Percentiles rank a stretch among this genome's conserved stretches.
Conservation (phyloP, 2,888 invertebrate genomes). For the Gonocerus acuteangulatus region DNA sequence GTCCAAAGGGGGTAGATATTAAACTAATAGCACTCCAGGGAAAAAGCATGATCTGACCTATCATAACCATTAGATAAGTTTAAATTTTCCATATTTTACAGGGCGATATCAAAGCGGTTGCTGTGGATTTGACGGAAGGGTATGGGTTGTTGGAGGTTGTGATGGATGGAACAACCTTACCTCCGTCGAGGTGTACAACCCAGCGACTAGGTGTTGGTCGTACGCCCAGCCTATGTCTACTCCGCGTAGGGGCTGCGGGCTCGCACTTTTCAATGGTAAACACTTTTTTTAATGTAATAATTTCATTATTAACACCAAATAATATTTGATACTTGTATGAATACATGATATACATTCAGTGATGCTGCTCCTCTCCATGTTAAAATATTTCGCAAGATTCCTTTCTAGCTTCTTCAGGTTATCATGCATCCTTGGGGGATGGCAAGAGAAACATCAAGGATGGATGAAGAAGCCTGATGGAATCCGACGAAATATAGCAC, state of each 20-base stretch:
- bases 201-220: conserved; percentile 54
- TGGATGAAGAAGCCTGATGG: no score
- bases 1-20: no score
- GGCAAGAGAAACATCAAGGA: no score
- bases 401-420: no score
- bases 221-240: conserved; percentile 55
- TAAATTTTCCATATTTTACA: conserved; percentile 38
- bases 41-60: no score
- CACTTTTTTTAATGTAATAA: neutral
- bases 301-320: neutral
- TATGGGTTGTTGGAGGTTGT: conserved; percentile 78
- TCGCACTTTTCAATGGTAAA: conserved; percentile 57
- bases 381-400: no score
- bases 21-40: no score
- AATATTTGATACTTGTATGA: neutral
- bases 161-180: conserved; percentile 80
- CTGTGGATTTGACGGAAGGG: conserved; percentile 56
- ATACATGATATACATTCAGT: no score
- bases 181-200: conserved; percentile 61
- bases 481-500: no score
- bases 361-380: no score
- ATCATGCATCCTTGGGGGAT: no score
- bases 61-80: neutral
- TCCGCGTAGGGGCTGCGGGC: conserved; percentile 65
- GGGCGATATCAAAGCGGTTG: conserved; percentile 74